Percentiles rank a stretch among this genome's conserved stretches.
These are phyloP conservation scores for Cynocephalus volans DNA, from an alignment of 2,113 vertebrate species.

Conservation along the genomic window DNA sequence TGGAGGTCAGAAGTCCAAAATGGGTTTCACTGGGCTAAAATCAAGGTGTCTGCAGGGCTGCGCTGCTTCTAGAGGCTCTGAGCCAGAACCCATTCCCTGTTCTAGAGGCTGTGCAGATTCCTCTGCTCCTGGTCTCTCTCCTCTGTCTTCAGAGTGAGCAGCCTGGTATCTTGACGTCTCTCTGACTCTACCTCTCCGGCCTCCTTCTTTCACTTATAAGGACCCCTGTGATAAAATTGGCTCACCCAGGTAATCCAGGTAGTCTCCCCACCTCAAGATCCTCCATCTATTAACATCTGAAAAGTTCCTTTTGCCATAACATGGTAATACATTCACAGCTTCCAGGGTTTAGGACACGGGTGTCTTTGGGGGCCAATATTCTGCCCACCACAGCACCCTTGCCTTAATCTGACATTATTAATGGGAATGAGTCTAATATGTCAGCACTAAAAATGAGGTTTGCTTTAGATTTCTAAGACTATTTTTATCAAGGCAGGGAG, in stretches of 20 bases:
- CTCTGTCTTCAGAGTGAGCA: not conserved
- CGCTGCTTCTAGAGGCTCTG: not conserved
- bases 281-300: not conserved
- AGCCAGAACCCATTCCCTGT: no score
- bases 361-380: not conserved
- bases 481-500: not conserved
- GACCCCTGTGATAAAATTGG: no score
- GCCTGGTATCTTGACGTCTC: not conserved
- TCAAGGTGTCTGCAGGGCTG: not conserved
- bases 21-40: not conserved
- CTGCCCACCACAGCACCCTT: not conserved
- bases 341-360: not conserved
- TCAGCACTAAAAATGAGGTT: not conserved
- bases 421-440: not conserved
- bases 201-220: not conserved
- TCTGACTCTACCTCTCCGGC: not conserved
- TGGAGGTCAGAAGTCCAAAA: not conserved
- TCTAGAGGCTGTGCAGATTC: not conserved
- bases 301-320: not conserved
- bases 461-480: not conserved
- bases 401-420: no score
- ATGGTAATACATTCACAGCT: not conserved
- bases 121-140: not conserved
- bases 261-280: not conserved
- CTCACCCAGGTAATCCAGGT: not conserved